Evolutionary conservation across 2,888 invertebrate species (phyloP), one percentile per base, ranked within the genome.

Genomic region (Tenthredo amoena): DNA sequence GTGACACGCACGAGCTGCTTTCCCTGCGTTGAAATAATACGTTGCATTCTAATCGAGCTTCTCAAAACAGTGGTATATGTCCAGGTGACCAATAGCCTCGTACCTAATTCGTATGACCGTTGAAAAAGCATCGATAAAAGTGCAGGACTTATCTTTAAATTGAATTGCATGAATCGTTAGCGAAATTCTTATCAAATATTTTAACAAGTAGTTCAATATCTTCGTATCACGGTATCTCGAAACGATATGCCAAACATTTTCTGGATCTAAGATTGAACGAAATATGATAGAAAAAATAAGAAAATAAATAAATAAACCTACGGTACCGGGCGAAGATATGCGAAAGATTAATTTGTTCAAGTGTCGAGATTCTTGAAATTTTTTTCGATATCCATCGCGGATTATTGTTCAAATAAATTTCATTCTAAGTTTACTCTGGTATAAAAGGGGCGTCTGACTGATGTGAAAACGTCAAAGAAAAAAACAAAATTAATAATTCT

Each of bases 1-100:
- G 74, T 43, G 74, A 74, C 40, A 74, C 74, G 74, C 10, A 43
- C 74, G 26, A 43, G 74, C 21, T 43, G 43, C 74, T 74, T 74
- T 74, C 74, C 43, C 74, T 47, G 21, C n/a, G 10, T 43, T n/a
- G 21, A 6, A 37, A 74, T 43, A 43, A 43, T 15, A 74, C 74
- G 43, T 15, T 74, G 74, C 74, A 74, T 74, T 74, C 12, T 74
- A 74, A 74, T 74, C 26, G 43, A 21, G 40, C 10, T 74, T 43
- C 26, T 74, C 3, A 15, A 74, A 74, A 74, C 5, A 43, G 0
- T 12, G 68, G 5, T 50, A 6, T 15, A 18, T 68, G 31, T 26
- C 68, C 31, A 68, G 21, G 26, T 62, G 62, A 62, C 62, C 26
- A 12, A 62, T 12, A 68, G 31, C 34, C 68, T 68, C 34, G 68